A percentile compares a stretch with the other conserved stretches of the same genome.
These are phyloP conservation scores for Leuctra nigra DNA, from an alignment of 2,888 invertebrate species.

Conservation along the genomic window DNA sequence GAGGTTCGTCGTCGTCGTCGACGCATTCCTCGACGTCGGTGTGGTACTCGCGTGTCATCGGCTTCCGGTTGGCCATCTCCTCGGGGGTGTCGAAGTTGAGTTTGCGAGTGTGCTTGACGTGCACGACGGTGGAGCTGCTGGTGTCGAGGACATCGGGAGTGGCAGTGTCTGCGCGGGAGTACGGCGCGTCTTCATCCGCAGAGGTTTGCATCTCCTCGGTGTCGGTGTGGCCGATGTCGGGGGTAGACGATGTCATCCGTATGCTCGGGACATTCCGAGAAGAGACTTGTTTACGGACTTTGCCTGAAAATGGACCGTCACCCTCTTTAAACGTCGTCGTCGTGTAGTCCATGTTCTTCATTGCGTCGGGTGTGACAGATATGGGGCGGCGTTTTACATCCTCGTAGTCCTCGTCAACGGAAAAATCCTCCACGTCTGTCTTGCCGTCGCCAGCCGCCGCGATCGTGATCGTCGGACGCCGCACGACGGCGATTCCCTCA, in stretches of 20 bases:
- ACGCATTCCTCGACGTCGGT: conserved; percentile 52
- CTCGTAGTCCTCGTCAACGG: conserved; percentile 2
- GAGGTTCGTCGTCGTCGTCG: conserved; percentile 31
- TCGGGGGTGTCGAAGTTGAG: conserved; percentile 41
- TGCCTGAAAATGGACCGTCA: conserved; percentile 34
- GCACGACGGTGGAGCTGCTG: conserved; percentile 40
- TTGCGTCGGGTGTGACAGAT: conserved; percentile 24
- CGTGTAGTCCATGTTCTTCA: conserved; percentile 26
- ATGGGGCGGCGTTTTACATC: neutral
- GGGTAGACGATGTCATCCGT: conserved; percentile 22
- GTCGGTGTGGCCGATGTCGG: conserved; percentile 29
- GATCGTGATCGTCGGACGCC: neutral
- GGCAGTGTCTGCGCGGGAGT: conserved; percentile 36
- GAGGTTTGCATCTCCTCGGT: conserved; percentile 32
- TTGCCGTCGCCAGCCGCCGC: conserved; percentile 21
- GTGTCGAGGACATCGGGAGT: conserved; percentile 42
- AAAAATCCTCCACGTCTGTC: conserved; percentile 42
- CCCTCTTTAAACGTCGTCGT: conserved; percentile 36
- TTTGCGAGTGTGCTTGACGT: conserved; percentile 41
- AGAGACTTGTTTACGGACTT: conserved; percentile 17
- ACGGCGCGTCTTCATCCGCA: conserved; percentile 40
- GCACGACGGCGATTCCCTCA: neutral
- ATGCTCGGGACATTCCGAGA: conserved; percentile 14
- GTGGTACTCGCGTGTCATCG: conserved; percentile 41
- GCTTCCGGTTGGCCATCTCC: conserved; percentile 47